Evolutionary conservation across 1,140 invertebrate genomes (phyloP).

Genomic region (Philotrypesis tridentata): DNA sequence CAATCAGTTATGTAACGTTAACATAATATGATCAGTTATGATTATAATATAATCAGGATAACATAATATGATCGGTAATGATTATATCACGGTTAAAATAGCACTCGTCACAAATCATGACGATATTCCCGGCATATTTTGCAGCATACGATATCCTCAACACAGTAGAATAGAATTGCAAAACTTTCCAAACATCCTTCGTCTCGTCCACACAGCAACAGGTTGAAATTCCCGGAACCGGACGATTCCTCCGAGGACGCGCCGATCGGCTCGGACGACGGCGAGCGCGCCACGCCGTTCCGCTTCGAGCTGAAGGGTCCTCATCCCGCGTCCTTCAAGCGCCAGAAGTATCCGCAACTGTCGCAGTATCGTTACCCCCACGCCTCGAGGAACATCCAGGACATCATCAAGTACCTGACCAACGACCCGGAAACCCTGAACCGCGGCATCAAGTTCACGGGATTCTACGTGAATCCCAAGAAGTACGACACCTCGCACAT

Average conservation of each 20-base stretch:
- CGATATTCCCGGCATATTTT: no score
- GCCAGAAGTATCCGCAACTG: slow-evolving; percentile 70
- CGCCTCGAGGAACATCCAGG: slow-evolving; percentile 72
- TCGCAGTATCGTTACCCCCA: slow-evolving; percentile 69
- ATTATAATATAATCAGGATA: no score
- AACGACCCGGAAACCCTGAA: slow-evolving; percentile 59
- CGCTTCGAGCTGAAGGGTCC: slow-evolving; percentile 65
- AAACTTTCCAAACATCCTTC: no score
- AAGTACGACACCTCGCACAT: slow-evolving; percentile 60
- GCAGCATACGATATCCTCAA: no score
- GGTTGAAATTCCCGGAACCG: neutral
- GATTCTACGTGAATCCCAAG: slow-evolving; percentile 67
- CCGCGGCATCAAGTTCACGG: slow-evolving; percentile 68
- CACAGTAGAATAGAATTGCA: no score
- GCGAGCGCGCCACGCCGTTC: slow-evolving; percentile 57
- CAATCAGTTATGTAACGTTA: no score
- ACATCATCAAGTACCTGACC: slow-evolving; percentile 72
- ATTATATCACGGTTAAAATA: no score
- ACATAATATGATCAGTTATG: no score
- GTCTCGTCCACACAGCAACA: no score
- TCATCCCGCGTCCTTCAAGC: slow-evolving; percentile 65
- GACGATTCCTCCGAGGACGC: neutral
- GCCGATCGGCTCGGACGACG: slow-evolving; percentile 9
- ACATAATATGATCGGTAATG: no score
- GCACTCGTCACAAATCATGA: no score